Base-by-base conservation (phyloP, 2,113 vertebrate species). In the Nymphicus hollandicus region DNA sequence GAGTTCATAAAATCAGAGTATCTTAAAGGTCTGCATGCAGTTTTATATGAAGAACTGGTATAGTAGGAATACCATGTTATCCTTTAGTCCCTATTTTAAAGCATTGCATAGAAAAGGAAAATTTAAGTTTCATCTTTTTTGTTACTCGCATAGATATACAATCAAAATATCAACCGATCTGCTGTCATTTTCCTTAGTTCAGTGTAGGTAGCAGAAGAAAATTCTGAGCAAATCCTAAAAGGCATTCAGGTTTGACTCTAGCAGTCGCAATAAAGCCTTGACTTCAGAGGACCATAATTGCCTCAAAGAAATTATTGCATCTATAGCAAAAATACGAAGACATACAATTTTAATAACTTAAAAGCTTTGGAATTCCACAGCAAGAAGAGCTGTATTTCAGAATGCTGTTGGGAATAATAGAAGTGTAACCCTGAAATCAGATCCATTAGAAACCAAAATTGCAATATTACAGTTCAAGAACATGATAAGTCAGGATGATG, bases 351-450 rank as follows among this genome's bases (percentile, higher is more conserved):
- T 89, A 79, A 79, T 89, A 70, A 65, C 47, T 84, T 74, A 68
- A 95, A 81, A 91, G 50, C 64, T 91, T 82, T 81, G 52, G 73
- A 93, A 79, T 92, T 91, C 35, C 41, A 37, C 81, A 89, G 33
- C 25, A 83, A 84, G 35, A 49, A 53, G 49, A 83, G n/a, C 29
- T 44, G 27, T 33, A 56, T 79, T 92, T 93, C 35, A 71, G 12
- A 78, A 77, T 37, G 53, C 66, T 80, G 3, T 55, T 86, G 50
- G 53, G 71, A 94, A 55, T 63, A 41, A 20, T 71, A 39, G 53
- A 82, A 58, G 4, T 22, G 9, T 41, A 66, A 86, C n/a, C 37
- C 37, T 70, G 60, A 86, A 83, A 78, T 70, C 43, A 85, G 27
- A 61, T 85, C 52, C 47, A 50, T 84, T 74, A 52, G 58, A 86